Evolutionary conservation across 2,113 vertebrate species (phyloP), one percentile per base, ranked within the genome.

Genomic region (Oreocharis arfaki): DNA sequence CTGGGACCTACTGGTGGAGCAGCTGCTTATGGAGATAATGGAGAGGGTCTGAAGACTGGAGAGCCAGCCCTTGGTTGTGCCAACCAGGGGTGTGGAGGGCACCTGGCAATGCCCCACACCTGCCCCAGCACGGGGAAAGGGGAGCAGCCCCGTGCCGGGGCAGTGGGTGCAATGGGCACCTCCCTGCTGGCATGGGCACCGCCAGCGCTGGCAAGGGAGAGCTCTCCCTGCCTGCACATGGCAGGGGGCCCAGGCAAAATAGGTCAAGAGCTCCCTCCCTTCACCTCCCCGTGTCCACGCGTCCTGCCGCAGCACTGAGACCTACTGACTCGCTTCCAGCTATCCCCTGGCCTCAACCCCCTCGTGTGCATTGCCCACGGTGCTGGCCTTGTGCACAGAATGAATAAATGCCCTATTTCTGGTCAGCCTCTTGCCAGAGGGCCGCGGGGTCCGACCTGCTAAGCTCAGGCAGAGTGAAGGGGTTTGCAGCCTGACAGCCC

Each of bases 11-110:
- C 50, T 32, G 71, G 30, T 83, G 67, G 23, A 89, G 44, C 35
- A 89, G 71, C n/a, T 0, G 0, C 16, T 46, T 30, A 37, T 12
- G 0, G 0, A 46, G 17, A 23, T 3, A 71, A 76, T 26, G 50
- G 80, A 75, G 80, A 63, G 24, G 28, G 26, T 18, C 12, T 46
- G 42, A 27, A 65, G 33, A 46, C 13, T 55, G n/a, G 30, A 47
- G 18, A 83, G 41, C 26, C 70, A 61, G 46, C 16, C 46, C 47
- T 22, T 7, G n/a, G n/a, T 16, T 26, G 47, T 76, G 61, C 16
- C 53, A 67, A 39, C 23, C 69, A 82, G 61, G 55, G 41, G 63
- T 5, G 5, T 23, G 44, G 41, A 69, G 28, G 30, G 41, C 0
- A 3, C 37, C 33, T 77, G 57, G 49, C 0, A 0, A 56, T 27